These are phyloP conservation scores for Megaceryle torquata DNA, from an alignment of 2,113 vertebrate genomes.

Conservation along the genomic window DNA sequence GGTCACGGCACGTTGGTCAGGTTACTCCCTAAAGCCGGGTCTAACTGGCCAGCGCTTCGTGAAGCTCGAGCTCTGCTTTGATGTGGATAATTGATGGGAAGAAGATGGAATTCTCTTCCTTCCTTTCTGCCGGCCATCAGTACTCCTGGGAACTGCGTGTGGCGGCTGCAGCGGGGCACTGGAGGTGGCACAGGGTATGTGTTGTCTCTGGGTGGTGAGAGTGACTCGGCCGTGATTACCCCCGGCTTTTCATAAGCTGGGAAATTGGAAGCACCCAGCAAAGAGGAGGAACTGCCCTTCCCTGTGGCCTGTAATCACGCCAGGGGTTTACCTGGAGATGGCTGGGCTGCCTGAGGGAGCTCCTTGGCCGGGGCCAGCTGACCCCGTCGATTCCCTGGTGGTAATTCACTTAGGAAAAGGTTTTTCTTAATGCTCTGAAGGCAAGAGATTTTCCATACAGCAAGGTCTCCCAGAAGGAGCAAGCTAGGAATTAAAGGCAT, in stretches of 20 bases:
- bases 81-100: not conserved
- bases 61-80: not conserved
- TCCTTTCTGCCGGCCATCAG: not conserved
- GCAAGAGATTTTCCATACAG: not conserved
- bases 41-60: not conserved
- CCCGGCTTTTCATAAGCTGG: fast-evolving
- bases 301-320: not conserved
- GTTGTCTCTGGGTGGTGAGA: not conserved
- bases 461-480: fast-evolving
- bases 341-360: not conserved
- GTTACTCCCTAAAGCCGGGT: not conserved
- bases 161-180: too few relatives aligned
- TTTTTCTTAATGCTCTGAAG: not conserved
- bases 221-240: fast-evolving
- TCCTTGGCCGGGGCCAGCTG: fast-evolving
- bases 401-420: not conserved
- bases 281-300: not conserved
- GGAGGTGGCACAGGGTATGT: too few relatives aligned
- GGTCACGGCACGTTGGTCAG: fast-evolving
- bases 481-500: not conserved
- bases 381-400: fast-evolving
- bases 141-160: not conserved
- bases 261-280: not conserved
- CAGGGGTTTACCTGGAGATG: too few relatives aligned
- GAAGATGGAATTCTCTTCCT: not conserved